phyloP scores from a whole-genome alignment of 2,888 invertebrate genomes.

The Ecliptopera silaceata region DNA sequence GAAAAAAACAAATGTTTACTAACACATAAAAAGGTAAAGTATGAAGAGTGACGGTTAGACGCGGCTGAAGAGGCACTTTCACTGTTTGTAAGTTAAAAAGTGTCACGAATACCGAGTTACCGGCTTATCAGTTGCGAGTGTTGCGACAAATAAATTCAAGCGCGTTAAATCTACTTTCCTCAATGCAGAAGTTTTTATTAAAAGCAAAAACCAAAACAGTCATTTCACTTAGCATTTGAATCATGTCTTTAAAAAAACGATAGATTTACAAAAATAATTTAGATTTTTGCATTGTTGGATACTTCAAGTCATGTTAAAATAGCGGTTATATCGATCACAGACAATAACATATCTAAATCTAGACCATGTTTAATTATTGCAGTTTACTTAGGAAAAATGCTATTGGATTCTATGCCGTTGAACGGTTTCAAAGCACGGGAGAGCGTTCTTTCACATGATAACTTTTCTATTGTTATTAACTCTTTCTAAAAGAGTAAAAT shows the following conservation, averaged over 20 bases:
- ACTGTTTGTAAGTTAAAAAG: slow-evolving; percentile 62
- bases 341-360: slow-evolving; percentile 1
- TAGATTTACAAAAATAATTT: not conserved
- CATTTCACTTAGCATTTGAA: not conserved
- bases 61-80: slow-evolving; percentile 65
- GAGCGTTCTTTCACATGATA: slow-evolving; percentile 49
- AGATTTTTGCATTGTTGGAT: not conserved
- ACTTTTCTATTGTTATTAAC: slow-evolving; percentile 35
- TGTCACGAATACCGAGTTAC: slow-evolving; percentile 19
- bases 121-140: slow-evolving; percentile 6
- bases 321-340: not conserved
- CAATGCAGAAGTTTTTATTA: not conserved
- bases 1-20: slow-evolving; percentile 9
- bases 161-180: not conserved
- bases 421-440: slow-evolving; percentile 10
- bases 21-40: slow-evolving; percentile 19
- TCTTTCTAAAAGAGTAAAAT: not conserved
- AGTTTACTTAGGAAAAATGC: slow-evolving; percentile 38
- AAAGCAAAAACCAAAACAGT: not conserved
- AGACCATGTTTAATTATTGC: not conserved
- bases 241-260: not conserved
- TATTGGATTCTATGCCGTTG: slow-evolving; percentile 46
- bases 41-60: slow-evolving; percentile 50
- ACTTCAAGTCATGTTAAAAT: not conserved
- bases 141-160: not conserved